Evolutionary conservation across 2,888 invertebrate species (phyloP), one percentile per base, ranked within the genome.

Genomic region (Epirrita christyi): DNA sequence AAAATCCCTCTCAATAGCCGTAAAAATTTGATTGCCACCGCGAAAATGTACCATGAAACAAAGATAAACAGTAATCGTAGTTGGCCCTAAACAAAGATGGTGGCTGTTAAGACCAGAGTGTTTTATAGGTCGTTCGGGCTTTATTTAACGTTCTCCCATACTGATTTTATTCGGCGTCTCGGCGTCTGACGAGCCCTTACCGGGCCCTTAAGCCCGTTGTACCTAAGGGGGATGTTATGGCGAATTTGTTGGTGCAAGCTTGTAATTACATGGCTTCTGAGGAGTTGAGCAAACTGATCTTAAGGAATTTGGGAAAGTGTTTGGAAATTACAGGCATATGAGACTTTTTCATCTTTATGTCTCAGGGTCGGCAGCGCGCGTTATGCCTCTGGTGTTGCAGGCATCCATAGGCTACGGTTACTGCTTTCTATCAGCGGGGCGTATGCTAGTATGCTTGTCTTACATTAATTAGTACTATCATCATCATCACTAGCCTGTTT

Each of bases 81-180:
- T 78, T 78, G 77, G 77, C 75, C 81, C 81, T 82, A 86, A 86
- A 86, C 86, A 83, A 83, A 85, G 85, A 83, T 73, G 75, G 72
- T 75, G 67, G 76, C 75, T 75, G 80, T 78, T 75, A 73, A 68
- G 67, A 67, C 72, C 66, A 64, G 80, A 78, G 78, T 83, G 83
- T 83, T 86, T 86, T 86, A 86, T 81, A 72, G 76, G 66, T 75
- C 83, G 77, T 86, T 81, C 74, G 80, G 81, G 84, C 80, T 87
- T 88, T 88, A 87, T 86, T 88, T 86, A 84, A 89, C 86, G 74
- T 80, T 70, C 54, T 49, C 77, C 75, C 80, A 82, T 87, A 86
- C 83, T 81, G 87, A 88, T 88, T 89, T 87, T 88, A 86, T 87
- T 83, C 76, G 83, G 76, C 83, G 83, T 81, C 82, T 72, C 72